These are phyloP conservation scores for Marasmarcha lunaedactyla DNA, from an alignment of 2,888 invertebrate species.

Conservation along the genomic window DNA sequence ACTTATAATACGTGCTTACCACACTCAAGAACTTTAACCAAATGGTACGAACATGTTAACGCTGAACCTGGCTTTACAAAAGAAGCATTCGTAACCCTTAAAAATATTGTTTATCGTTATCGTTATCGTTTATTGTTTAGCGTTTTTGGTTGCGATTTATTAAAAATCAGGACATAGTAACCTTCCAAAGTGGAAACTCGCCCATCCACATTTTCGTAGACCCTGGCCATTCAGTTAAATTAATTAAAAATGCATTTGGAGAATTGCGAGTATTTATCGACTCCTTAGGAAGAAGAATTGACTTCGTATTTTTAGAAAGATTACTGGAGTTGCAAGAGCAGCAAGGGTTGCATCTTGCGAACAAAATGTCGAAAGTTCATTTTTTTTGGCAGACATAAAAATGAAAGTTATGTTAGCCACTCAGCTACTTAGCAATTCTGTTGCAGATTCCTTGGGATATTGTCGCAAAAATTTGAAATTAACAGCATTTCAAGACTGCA, in stretches of 20 bases:
- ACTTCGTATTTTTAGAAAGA: conserved; percentile 10
- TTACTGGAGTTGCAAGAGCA: conserved; percentile 9
- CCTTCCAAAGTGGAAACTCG: conserved; percentile 1
- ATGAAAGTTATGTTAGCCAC: conserved; percentile 12
- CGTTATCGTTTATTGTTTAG: too few relatives aligned
- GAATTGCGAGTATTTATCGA: conserved; percentile 9
- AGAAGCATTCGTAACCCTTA: too few relatives aligned
- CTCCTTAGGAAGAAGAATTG: conserved; percentile 5
- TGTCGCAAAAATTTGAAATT: conserved; percentile 7
- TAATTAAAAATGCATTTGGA: conserved; percentile 14
- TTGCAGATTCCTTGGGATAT: conserved; percentile 10
- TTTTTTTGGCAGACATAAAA: conserved; percentile 11
- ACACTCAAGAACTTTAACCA: too few relatives aligned
- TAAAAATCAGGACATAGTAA: neutral
- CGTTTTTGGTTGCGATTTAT: conserved; percentile 3
- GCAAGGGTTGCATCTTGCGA: conserved; percentile 7
- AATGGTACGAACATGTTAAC: too few relatives aligned
- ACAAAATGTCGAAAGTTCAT: conserved; percentile 8
- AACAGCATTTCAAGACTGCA: conserved; percentile 9
- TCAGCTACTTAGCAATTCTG: conserved; percentile 11
- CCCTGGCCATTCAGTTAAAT: conserved; percentile 14
- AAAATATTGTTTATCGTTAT: too few relatives aligned
- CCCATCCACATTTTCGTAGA: conserved; percentile 9
- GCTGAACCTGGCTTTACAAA: too few relatives aligned
- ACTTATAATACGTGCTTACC: too few relatives aligned